Evolutionary conservation across 1,140 invertebrate genomes (phyloP).

Genomic region (Brachionus sp.): DNA sequence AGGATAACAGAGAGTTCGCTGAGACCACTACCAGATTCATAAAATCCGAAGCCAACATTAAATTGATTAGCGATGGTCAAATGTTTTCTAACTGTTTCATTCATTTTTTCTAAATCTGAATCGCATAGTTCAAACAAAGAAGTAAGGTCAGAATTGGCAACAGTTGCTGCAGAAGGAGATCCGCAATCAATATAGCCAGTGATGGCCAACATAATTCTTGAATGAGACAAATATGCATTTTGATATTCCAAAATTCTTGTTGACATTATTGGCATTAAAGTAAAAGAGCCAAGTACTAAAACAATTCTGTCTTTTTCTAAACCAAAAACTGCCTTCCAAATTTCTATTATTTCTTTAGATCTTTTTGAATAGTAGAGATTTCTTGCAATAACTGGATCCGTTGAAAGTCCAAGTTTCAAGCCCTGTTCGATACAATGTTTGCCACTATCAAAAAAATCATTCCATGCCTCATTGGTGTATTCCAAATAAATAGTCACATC

Average conservation of each 20-base stretch:
- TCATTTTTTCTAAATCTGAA: background rate
- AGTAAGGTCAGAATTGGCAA: constrained; percentile 27
- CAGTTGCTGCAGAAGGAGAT: constrained; percentile 48
- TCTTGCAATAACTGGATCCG: constrained; percentile 48
- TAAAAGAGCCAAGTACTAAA: constrained; percentile 51
- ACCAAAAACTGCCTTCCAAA: constrained; percentile 49
- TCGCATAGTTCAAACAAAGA: background rate
- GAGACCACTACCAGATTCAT: constrained; percentile 27
- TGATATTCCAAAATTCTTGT: constrained; percentile 49
- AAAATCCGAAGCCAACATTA: constrained; percentile 13
- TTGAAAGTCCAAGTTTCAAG: constrained; percentile 46
- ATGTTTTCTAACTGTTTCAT: background rate
- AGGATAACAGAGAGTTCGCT: background rate
- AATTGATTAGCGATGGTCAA: background rate
- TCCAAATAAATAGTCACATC: constrained; percentile 49
- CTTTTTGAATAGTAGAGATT: constrained; percentile 50
- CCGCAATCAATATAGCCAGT: constrained; percentile 51
- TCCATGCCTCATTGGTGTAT: constrained; percentile 53
- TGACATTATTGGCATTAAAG: constrained; percentile 50
- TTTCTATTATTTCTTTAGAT: constrained; percentile 48
- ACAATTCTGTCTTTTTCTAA: constrained; percentile 47
- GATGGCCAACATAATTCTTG: constrained; percentile 47
- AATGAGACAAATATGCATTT: constrained; percentile 46
- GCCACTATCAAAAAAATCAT: constrained; percentile 51
- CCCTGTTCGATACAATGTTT: constrained; percentile 49